Percentiles rank a stretch among this genome's conserved stretches.
These are phyloP conservation scores for Burhinus bistriatus DNA, from an alignment of 2,113 vertebrate species.

Conservation along the genomic window DNA sequence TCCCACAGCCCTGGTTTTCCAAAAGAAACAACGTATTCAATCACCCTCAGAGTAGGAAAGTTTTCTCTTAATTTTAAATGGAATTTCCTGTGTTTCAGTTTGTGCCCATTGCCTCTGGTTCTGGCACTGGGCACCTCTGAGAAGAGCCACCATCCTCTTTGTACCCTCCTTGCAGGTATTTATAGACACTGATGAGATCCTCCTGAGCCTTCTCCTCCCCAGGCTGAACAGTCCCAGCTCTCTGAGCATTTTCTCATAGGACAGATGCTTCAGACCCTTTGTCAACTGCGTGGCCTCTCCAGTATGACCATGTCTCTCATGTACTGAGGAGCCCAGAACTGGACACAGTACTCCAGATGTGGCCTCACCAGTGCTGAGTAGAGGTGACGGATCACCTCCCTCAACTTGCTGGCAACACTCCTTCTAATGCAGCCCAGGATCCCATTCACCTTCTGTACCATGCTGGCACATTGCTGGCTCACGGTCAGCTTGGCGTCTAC, in stretches of 20 bases:
- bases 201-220: background rate
- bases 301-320: background rate
- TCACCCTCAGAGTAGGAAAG: background rate
- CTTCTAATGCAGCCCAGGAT: background rate
- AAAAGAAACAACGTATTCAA: background rate
- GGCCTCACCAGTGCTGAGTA: background rate
- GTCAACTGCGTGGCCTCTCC: background rate
- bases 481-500: background rate
- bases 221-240: background rate
- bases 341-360: background rate
- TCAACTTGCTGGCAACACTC: background rate
- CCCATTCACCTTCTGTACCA: background rate
- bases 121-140: background rate
- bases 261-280: background rate
- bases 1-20: background rate
- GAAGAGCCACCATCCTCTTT: background rate
- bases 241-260: background rate
- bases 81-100: background rate
- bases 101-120: background rate
- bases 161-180: background rate
- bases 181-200: background rate
- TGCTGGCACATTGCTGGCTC: background rate
- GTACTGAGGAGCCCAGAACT: background rate
- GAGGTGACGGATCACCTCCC: background rate
- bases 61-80: background rate